Evolutionary conservation across 2,888 invertebrate species (phyloP).

Genomic region (Diarsia brunnea): DNA sequence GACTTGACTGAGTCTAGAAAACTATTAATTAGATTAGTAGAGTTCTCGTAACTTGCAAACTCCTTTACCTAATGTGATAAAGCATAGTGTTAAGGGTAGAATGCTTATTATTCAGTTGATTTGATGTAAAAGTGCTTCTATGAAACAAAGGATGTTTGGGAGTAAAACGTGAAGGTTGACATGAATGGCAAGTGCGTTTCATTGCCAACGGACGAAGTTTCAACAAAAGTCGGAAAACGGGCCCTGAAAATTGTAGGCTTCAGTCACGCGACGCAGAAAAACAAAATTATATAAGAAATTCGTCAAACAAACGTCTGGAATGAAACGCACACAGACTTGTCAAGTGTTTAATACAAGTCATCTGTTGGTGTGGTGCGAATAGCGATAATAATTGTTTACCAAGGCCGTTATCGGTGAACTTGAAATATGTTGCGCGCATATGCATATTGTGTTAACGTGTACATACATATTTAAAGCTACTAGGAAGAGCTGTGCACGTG

Average conservation of each 20-base stretch:
- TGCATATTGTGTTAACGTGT: conserved; percentile 81
- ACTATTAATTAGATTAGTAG: neutral
- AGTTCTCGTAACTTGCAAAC: neutral
- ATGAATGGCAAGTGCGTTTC: conserved; percentile 54
- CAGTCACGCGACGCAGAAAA: conserved; percentile 52
- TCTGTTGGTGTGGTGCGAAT: conserved; percentile 72
- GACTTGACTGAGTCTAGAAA: neutral
- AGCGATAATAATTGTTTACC: conserved; percentile 80
- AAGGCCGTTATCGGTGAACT: conserved; percentile 85
- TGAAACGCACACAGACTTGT: conserved; percentile 40
- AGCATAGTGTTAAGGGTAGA: conserved; percentile 6
- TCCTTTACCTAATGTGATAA: neutral
- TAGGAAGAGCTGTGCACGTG: conserved; percentile 79
- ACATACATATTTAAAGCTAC: conserved; percentile 78
- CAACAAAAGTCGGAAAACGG: conserved; percentile 37
- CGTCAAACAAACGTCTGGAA: conserved; percentile 33
- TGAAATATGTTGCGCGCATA: conserved; percentile 80
- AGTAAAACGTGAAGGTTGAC: conserved; percentile 46
- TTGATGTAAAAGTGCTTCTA: conserved; percentile 26
- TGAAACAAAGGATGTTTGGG: conserved; percentile 45
- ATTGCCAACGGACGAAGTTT: conserved; percentile 46
- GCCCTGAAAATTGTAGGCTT: conserved; percentile 30
- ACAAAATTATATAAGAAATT: conserved; percentile 39
- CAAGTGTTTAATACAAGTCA: conserved; percentile 63
- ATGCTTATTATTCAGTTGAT: conserved; percentile 19